Conservation (phyloP, 2,797 vertebrate species). For the Denticeps clupeoides region DNA sequence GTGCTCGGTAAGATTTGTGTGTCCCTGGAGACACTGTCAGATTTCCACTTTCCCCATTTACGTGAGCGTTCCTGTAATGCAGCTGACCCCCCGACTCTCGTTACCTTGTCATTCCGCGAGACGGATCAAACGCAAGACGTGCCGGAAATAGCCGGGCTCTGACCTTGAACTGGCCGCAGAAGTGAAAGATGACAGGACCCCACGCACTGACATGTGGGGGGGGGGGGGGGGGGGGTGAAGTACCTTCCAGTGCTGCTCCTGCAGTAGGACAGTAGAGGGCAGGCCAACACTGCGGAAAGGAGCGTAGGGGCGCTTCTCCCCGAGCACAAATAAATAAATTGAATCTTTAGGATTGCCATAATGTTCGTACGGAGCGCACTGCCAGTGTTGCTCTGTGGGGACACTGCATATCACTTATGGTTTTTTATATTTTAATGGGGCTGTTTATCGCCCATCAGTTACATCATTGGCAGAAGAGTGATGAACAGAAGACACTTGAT, state of each 20-base stretch:
- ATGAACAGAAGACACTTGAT: too few species aligned
- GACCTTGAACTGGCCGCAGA: slow-evolving; percentile 77
- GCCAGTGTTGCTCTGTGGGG: background rate
- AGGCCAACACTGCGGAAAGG: slow-evolving; percentile 68
- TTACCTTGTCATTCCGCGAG: slow-evolving; percentile 93
- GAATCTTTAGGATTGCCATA: background rate
- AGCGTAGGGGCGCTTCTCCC: slow-evolving; percentile 14
- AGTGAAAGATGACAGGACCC: slow-evolving; percentile 54
- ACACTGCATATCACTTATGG: background rate
- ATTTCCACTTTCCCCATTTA: slow-evolving; percentile 75
- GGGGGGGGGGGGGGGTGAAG: too few species aligned
- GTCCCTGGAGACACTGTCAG: slow-evolving; percentile 95
- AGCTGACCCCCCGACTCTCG: slow-evolving; percentile 79
- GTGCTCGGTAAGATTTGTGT: slow-evolving; percentile 75
- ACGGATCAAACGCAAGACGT: slow-evolving; percentile 80
- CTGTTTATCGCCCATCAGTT: background rate
- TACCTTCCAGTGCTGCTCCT: slow-evolving; percentile 31
- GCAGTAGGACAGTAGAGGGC: slow-evolving; percentile 73
- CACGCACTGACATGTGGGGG: slow-evolving; percentile 29
- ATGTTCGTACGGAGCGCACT: background rate
- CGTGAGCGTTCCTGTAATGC: slow-evolving; percentile 82
- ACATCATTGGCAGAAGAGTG: too few species aligned
- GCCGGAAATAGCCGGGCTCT: slow-evolving; percentile 80
- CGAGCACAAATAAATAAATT: slow-evolving; percentile 1
- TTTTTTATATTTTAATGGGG: background rate